Base-by-base conservation (phyloP, 2,113 vertebrate species). In the Motacilla alba region DNA sequence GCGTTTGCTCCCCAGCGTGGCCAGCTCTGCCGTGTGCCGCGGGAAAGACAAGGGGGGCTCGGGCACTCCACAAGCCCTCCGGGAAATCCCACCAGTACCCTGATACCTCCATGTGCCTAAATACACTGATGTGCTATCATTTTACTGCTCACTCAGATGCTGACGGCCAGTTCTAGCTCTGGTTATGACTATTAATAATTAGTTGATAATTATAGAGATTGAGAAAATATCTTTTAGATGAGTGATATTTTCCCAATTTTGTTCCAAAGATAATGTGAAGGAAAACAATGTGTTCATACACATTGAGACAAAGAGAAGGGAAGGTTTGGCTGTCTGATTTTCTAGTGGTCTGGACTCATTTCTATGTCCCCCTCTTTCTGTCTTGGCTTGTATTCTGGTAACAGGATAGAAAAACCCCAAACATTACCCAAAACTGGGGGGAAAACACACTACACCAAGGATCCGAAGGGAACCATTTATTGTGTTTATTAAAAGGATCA, bases 401-500 rank as follows among this genome's bases (percentile, higher is more conserved):
- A 47, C 35, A 75, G 56, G 26, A 49, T 27, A 58, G 73, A 93
- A 85, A 9, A 94, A 37, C 18, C 56, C 23, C 62, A 67, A 75
- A 86, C 7, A 41, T 52, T 77, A 67, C 22, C 30, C 39, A 80
- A 63, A 94, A 59, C 15, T 22, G 35, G 7, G 39, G 41, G 3
- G 0, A 1, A 72, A 59, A 47, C 5, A 1, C 47, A 21, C 27
- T 53, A 56, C 31, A 52, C 24, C 10, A 37, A 39, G 46, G 39
- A 52, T 46, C 56, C 14, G 4, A 90, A 85, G 37, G 30, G 33
- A 90, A 28, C 10, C 5, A 20, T 91, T 94, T 75, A 16, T 82
- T 87, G 87, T 33, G 28, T 77, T 90, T 94, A 76, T 94, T 90
- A 76, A 92, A 81, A 93, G 46, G 63, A 92, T 63, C 72, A 88